Percentiles rank a stretch among this genome's conserved stretches.
Conservation (phyloP, 2,888 invertebrate genomes). For the Panopea generosa region DNA sequence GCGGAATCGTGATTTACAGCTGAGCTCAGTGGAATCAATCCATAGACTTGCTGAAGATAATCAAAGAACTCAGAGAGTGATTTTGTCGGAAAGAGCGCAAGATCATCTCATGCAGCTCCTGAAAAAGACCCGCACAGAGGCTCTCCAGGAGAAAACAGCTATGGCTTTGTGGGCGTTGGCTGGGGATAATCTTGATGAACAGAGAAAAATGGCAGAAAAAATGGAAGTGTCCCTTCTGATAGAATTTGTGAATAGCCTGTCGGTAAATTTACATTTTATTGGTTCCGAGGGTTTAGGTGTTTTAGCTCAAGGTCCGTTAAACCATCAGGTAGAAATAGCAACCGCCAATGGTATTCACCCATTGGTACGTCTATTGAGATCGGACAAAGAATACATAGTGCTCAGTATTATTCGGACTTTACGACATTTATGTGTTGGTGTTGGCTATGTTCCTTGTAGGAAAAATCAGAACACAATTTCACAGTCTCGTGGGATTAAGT, state of each 20-base stretch:
- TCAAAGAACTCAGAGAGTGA: slow-evolving; percentile 76
- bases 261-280: slow-evolving; percentile 82
- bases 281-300: slow-evolving; percentile 84
- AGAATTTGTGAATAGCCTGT: slow-evolving; percentile 82
- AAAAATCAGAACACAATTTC: slow-evolving; percentile 81
- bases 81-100: slow-evolving; percentile 77
- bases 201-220: slow-evolving; percentile 80
- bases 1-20: slow-evolving; percentile 79
- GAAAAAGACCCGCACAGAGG: slow-evolving; percentile 74
- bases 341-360: slow-evolving; percentile 81
- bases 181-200: slow-evolving; percentile 79
- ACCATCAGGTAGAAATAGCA: slow-evolving; percentile 80
- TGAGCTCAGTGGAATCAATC: slow-evolving; percentile 82
- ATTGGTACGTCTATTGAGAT: slow-evolving; percentile 79
- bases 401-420: slow-evolving; percentile 82
- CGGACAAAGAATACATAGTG: slow-evolving; percentile 82
- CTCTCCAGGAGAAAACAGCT: slow-evolving; percentile 81
- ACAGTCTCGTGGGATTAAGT: slow-evolving; percentile 80
- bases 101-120: slow-evolving; percentile 81
- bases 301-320: slow-evolving; percentile 81
- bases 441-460: slow-evolving; percentile 81
- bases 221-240: slow-evolving; percentile 82
- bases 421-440: slow-evolving; percentile 81
- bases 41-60: slow-evolving; percentile 80
- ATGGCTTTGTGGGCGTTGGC: slow-evolving; percentile 83